Evolutionary conservation across 2,888 invertebrate species (phyloP).

Genomic region (Pterobdella sp.): DNA sequence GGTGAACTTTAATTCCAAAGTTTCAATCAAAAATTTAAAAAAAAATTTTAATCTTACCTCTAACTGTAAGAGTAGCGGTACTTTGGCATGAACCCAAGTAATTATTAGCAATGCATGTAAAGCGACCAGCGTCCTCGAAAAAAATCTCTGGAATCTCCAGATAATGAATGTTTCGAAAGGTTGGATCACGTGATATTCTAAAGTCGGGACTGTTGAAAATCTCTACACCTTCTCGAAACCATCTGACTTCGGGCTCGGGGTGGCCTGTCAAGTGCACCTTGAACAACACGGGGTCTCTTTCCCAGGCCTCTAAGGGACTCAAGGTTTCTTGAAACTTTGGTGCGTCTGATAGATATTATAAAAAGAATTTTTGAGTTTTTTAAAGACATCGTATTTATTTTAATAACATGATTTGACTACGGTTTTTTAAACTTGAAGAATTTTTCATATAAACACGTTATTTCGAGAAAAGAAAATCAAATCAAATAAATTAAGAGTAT

Average conservation of each 20-base stretch:
- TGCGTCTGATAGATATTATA: slow-evolving; percentile 58
- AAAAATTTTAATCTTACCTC: neutral
- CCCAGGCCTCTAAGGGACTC: slow-evolving; percentile 60
- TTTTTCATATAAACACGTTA: too few species aligned
- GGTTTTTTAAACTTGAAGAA: too few species aligned
- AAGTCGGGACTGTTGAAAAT: slow-evolving; percentile 53
- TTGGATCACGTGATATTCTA: slow-evolving; percentile 47
- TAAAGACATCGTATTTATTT: too few species aligned
- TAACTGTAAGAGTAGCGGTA: slow-evolving; percentile 11
- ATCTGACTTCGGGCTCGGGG: slow-evolving; percentile 47
- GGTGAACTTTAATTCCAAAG: neutral
- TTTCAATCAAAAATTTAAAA: neutral
- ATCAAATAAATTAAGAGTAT: too few species aligned
- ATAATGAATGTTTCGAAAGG: slow-evolving; percentile 8
- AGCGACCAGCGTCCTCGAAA: slow-evolving; percentile 52
- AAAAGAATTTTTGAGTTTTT: too few species aligned
- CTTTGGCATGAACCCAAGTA: slow-evolving; percentile 43
- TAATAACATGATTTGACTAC: too few species aligned
- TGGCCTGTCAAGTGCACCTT: slow-evolving; percentile 47
- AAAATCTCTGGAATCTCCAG: slow-evolving; percentile 54
- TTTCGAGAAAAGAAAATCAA: too few species aligned
- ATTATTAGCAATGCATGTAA: slow-evolving; percentile 49
- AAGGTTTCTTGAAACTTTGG: slow-evolving; percentile 73
- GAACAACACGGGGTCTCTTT: slow-evolving; percentile 47
- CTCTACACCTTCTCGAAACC: slow-evolving; percentile 48